A percentile compares a stretch with the other conserved stretches of the same genome.
phyloP scores from a whole-genome alignment of 2,888 invertebrate species.

The Gryllus longicercus region DNA sequence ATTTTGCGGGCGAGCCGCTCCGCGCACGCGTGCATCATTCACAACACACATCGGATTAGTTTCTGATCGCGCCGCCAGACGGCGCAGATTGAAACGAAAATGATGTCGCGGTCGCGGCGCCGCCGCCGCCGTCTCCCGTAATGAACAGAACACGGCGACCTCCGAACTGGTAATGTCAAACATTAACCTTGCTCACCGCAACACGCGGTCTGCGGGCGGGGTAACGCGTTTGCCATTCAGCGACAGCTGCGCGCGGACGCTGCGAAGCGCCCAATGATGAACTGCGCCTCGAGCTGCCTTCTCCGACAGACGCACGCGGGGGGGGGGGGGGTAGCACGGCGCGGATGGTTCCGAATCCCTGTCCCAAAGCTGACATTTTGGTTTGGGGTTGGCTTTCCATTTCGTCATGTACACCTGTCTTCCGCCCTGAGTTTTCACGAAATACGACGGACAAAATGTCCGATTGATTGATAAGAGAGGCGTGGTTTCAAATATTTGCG shows the following conservation, averaged over 20 bases:
- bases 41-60: not conserved
- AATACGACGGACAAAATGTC: too few relatives aligned
- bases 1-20: not conserved
- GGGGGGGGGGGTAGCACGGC: too few relatives aligned
- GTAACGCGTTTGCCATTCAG: not conserved
- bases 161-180: not conserved
- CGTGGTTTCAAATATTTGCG: too few relatives aligned
- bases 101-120: not conserved
- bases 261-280: too few relatives aligned
- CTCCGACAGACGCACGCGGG: too few relatives aligned
- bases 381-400: too few relatives aligned
- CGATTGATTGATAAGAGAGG: too few relatives aligned
- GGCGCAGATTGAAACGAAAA: not conserved
- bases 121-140: not conserved
- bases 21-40: not conserved
- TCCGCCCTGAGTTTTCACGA: too few relatives aligned
- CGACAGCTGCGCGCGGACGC: not conserved
- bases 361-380: too few relatives aligned
- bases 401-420: too few relatives aligned
- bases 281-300: too few relatives aligned
- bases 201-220: not conserved
- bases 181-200: not conserved
- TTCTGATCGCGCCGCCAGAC: not conserved
- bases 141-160: slow-evolving; percentile 1
- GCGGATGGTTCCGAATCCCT: too few relatives aligned